Conservation (phyloP, 37 sponge, comb jelly and placozoan species). For the Beroe forskalii region DNA sequence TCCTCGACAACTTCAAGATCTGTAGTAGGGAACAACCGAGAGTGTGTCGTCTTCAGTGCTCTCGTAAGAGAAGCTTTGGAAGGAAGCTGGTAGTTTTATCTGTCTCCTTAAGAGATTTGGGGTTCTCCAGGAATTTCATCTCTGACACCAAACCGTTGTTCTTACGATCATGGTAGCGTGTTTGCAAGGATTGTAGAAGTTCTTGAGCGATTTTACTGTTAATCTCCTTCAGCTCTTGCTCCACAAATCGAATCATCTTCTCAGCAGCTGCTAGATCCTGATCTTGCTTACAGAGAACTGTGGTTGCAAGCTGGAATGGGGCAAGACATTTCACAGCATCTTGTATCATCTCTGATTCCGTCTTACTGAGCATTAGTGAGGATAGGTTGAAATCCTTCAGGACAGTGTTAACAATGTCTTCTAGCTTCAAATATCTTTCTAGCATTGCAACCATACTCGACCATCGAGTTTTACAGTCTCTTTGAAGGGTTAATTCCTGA, state of each 20-base stretch:
- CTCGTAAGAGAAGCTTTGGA: too few species aligned
- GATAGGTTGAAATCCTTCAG: background rate
- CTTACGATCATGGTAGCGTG: background rate
- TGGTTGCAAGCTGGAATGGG: background rate
- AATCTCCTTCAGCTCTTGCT: background rate
- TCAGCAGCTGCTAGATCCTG: background rate
- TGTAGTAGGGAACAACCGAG: too few species aligned
- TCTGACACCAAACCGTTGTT: background rate
- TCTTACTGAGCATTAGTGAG: background rate
- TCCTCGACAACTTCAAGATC: too few species aligned
- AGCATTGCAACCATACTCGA: background rate
- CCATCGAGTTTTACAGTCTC: conserved; percentile 23
- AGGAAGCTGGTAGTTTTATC: too few species aligned
- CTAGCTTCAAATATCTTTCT: background rate
- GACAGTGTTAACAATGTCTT: background rate
- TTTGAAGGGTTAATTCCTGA: background rate
- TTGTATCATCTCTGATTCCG: background rate
- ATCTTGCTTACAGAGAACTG: background rate
- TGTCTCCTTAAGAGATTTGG: too few species aligned
- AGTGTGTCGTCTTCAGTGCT: too few species aligned
- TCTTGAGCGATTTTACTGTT: background rate
- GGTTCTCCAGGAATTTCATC: too few species aligned
- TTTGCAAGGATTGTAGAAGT: background rate
- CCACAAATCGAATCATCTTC: background rate
- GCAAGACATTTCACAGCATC: background rate